phyloP scores from a whole-genome alignment of 1,140 invertebrate species.

The Eumaeus atala region DNA sequence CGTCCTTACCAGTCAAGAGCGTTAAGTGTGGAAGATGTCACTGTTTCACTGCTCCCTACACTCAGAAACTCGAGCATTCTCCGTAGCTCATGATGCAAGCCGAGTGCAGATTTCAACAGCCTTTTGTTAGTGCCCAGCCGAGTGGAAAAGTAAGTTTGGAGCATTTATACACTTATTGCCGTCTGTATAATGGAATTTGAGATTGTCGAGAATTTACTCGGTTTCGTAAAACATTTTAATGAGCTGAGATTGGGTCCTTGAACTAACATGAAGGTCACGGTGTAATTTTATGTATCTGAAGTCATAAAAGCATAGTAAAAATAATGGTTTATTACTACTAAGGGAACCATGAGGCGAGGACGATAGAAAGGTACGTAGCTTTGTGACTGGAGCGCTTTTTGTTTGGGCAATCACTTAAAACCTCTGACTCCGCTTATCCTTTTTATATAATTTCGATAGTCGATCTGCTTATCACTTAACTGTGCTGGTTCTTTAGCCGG shows the following conservation, averaged over 20 bases:
- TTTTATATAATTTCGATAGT: too few species aligned
- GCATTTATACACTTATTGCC: conserved; percentile 22
- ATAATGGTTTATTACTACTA: too few species aligned
- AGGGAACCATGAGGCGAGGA: too few species aligned
- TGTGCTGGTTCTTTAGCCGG: too few species aligned
- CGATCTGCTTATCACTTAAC: too few species aligned
- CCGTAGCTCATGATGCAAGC: conserved; percentile 41
- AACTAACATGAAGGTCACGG: too few species aligned
- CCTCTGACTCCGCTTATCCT: too few species aligned
- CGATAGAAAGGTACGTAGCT: too few species aligned
- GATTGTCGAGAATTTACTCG: background rate
- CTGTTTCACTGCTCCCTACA: conserved; percentile 46
- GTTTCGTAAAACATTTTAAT: background rate
- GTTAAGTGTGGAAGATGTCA: conserved; percentile 52
- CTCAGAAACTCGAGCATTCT: conserved; percentile 53
- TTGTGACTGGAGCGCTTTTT: too few species aligned
- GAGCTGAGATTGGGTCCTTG: background rate
- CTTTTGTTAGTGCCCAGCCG: conserved; percentile 45
- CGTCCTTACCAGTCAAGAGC: conserved; percentile 36
- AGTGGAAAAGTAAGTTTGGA: conserved; percentile 32
- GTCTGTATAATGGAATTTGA: conserved; percentile 12
- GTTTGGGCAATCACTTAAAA: too few species aligned
- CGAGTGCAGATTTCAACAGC: conserved; percentile 49
- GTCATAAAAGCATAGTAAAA: too few species aligned
- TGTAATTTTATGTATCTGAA: too few species aligned